Conservation (phyloP, 2,113 vertebrate species). For the Nibea albiflora region DNA sequence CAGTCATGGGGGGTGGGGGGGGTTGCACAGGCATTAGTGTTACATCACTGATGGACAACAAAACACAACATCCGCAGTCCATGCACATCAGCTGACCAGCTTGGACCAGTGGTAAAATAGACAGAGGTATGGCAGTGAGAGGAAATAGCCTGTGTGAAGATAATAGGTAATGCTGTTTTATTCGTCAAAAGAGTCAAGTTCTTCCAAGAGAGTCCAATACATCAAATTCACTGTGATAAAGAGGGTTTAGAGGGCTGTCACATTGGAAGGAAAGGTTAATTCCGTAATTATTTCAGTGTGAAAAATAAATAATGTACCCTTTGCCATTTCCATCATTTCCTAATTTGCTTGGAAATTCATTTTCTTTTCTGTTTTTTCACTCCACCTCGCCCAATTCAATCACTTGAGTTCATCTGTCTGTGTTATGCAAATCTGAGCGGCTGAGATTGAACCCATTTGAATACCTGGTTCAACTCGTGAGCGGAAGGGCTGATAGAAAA, state of each 20-base stretch:
- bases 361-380: constrained; percentile 71
- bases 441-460: constrained; percentile 82
- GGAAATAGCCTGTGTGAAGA: constrained; percentile 19
- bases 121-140: constrained; percentile 13
- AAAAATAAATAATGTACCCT: constrained; percentile 79
- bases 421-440: constrained; percentile 83
- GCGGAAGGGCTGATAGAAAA: constrained; percentile 72
- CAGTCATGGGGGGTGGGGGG: constrained; percentile 61
- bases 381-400: constrained; percentile 80
- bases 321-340: constrained; percentile 73
- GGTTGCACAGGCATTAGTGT: constrained; percentile 66
- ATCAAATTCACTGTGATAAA: constrained; percentile 69
- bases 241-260: constrained; percentile 70
- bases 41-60: constrained; percentile 73
- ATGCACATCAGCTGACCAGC: constrained; percentile 45
- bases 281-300: constrained; percentile 78
- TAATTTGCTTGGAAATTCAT: constrained; percentile 80
- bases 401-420: constrained; percentile 83
- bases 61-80: constrained; percentile 39
- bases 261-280: constrained; percentile 71
- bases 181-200: constrained; percentile 56
- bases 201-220: constrained; percentile 46
- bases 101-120: constrained; percentile 3
- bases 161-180: constrained; percentile 51
- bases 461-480: constrained; percentile 77